Evolutionary conservation across 2,888 invertebrate species (phyloP), one percentile per base, ranked within the genome.

Genomic region (Pristionchus entomophagus): DNA sequence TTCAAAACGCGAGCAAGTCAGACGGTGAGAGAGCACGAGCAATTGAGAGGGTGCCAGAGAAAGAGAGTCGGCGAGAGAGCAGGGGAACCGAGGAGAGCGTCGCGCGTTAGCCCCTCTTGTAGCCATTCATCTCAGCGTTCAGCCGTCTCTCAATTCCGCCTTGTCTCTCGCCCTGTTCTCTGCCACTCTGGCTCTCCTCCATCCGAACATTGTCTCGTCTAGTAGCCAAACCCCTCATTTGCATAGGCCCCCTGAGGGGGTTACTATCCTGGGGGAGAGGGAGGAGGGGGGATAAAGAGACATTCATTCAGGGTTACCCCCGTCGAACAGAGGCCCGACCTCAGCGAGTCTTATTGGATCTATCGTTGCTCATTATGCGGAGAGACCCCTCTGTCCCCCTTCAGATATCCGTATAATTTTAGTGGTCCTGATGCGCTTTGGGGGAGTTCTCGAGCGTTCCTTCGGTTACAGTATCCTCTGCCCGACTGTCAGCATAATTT

Each of bases 121-220:
- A 73, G 65, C 73, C 73, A 73, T 73, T 73, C 73, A 73, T 73
- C 73, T 73, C 41, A 73, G 56, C 22, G 56, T 56, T 56, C 56
- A 5, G n/a, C 38, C n/a, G 41, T 73, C 73, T 73, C 73, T 45
- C 45, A n/a, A 14, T 41, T 45, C 17, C n/a, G 12, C 73, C 22
- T 19, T 6, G 2, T 73, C 41, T 45, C 73, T 73, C 73, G 4
- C 41, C 65, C 73, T n/a, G 22, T 4, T 22, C 38, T 73, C 73
- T 45, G 26, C 73, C n/a, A 41, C 73, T 73, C 45, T 73, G 41
- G 12, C n/a, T 73, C 73, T 73, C 73, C 26, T 8, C 73, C n/a
- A 73, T 73, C 73, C 41, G 73, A 41, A 73, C 73, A 26, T 41
- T 65, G 35, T 35, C 65, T 65, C 35, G 1, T 22, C 35, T 59